Evolutionary conservation across 2,888 invertebrate genomes (phyloP).

Genomic region (Polymixis lichenea): DNA sequence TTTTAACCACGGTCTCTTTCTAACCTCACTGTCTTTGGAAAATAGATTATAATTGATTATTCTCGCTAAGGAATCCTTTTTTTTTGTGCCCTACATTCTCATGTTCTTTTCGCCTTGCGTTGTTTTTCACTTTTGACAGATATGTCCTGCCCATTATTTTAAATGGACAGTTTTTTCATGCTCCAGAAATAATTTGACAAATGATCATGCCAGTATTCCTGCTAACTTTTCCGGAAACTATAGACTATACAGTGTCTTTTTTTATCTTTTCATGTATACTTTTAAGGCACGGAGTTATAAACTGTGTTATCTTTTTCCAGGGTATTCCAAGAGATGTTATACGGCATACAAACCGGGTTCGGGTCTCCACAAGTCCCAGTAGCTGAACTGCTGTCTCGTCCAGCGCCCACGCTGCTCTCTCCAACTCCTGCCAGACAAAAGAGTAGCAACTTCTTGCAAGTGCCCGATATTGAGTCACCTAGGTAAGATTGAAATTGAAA

Average conservation of each 20-base stretch:
- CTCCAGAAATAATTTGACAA: slow-evolving; percentile 33
- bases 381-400: slow-evolving; percentile 95
- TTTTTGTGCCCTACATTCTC: background rate
- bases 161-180: background rate
- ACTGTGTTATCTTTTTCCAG: slow-evolving; percentile 79
- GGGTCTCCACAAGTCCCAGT: slow-evolving; percentile 98
- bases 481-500: slow-evolving; percentile 72
- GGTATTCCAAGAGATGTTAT: slow-evolving; percentile 98
- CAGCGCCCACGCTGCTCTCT: slow-evolving; percentile 96
- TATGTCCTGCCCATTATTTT: slow-evolving; percentile 23
- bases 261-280: background rate
- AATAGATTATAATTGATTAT: background rate
- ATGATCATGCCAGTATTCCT: slow-evolving; percentile 14
- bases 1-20: background rate
- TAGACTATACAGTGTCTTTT: background rate
- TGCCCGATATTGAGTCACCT: slow-evolving; percentile 97
- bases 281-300: background rate
- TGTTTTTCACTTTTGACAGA: slow-evolving; percentile 25
- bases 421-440: slow-evolving; percentile 96
- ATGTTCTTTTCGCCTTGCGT: slow-evolving; percentile 17
- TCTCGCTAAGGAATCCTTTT: background rate
- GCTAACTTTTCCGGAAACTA: slow-evolving; percentile 4
- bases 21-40: background rate
- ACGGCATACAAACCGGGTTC: slow-evolving; percentile 98
- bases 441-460: slow-evolving; percentile 97